phyloP scores from a whole-genome alignment of 2,113 vertebrate species.

The Phasianus colchicus region DNA sequence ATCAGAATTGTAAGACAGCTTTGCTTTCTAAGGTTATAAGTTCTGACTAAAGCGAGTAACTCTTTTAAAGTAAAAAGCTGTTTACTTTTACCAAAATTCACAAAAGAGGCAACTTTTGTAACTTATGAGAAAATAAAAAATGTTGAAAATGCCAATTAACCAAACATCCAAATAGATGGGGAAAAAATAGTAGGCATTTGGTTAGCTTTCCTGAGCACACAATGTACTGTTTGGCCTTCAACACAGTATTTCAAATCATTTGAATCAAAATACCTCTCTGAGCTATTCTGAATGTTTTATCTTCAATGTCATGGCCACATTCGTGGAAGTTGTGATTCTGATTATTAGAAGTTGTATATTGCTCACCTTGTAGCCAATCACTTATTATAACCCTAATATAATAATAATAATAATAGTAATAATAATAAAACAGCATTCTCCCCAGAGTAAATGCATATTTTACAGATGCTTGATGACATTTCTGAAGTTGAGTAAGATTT shows the following conservation, averaged over 20 bases:
- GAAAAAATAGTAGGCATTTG: constrained; percentile 39
- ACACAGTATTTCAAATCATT: constrained; percentile 23
- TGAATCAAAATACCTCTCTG: constrained; percentile 50
- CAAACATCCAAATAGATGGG: neutral
- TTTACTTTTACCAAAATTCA: constrained; percentile 35
- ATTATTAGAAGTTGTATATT: constrained; percentile 33
- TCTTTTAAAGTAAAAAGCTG: constrained; percentile 13
- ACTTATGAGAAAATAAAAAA: neutral
- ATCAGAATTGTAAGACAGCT: neutral
- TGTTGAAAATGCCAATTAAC: constrained; percentile 33
- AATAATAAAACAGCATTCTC: neutral
- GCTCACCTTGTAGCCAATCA: constrained; percentile 19
- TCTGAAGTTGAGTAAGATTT: neutral
- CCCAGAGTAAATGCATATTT: neutral
- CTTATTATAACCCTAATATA: neutral
- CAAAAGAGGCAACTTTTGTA: constrained; percentile 24
- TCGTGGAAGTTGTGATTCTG: constrained; percentile 34
- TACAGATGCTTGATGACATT: neutral
- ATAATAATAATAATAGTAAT: neutral
- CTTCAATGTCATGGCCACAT: neutral
- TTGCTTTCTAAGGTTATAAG: neutral
- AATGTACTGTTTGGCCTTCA: constrained; percentile 42
- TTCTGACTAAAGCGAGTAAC: constrained; percentile 15
- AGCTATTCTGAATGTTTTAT: constrained; percentile 24
- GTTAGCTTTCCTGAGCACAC: constrained; percentile 44